These are phyloP conservation scores for Desoria tigrina DNA, from an alignment of 2,888 invertebrate genomes.

Conservation along the genomic window DNA sequence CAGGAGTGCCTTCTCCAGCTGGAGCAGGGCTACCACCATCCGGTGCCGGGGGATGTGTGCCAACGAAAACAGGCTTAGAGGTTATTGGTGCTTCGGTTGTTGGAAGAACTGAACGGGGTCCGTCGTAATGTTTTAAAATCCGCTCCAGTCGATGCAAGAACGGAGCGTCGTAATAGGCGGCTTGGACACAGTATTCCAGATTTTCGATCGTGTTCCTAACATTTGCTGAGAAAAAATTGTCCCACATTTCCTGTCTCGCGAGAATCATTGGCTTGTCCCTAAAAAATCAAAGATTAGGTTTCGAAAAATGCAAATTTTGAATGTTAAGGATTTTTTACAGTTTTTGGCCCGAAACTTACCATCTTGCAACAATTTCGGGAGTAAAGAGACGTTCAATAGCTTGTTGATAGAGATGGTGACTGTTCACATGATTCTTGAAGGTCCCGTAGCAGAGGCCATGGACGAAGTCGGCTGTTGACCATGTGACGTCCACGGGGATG, in stretches of 20 bases:
- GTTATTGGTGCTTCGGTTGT: too few relatives aligned
- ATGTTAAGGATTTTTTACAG: neutral
- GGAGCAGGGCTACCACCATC: too few relatives aligned
- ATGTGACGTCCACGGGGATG: constrained; percentile 40
- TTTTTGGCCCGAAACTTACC: constrained; percentile 13
- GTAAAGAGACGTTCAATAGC: constrained; percentile 31
- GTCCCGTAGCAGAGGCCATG: constrained; percentile 37
- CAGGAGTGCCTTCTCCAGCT: too few relatives aligned
- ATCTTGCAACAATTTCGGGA: constrained; percentile 16
- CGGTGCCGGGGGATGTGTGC: too few relatives aligned
- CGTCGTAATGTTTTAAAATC: too few relatives aligned
- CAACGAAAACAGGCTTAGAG: too few relatives aligned
- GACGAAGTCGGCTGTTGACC: constrained; percentile 23
- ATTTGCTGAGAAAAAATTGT: constrained; percentile 38
- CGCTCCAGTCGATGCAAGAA: constrained; percentile 41
- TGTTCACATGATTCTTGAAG: constrained; percentile 43
- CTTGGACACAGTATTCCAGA: constrained; percentile 42
- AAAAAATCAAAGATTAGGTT: neutral
- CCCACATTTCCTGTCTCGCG: constrained; percentile 30
- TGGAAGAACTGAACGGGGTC: too few relatives aligned
- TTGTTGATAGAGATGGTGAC: constrained; percentile 46
- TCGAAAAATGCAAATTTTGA: neutral
- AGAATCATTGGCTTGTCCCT: neutral
- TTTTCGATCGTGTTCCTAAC: constrained; percentile 33
- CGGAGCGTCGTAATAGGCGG: constrained; percentile 34